phyloP scores from a whole-genome alignment of 2,113 vertebrate species.

The Caranx melampygus region DNA sequence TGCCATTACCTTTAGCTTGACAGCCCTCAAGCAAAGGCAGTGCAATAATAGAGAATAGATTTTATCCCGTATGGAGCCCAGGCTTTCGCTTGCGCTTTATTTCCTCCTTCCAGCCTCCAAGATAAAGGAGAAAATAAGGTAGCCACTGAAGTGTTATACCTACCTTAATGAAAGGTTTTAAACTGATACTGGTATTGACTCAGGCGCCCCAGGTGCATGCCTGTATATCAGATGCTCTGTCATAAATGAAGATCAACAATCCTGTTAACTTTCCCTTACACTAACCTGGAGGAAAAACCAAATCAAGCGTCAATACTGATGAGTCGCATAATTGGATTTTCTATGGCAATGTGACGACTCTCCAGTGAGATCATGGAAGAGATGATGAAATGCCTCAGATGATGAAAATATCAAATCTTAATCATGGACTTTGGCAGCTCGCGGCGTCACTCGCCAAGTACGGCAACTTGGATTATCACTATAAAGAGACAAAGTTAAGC shows the following conservation, averaged over 20 bases:
- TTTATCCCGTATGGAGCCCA: constrained; percentile 78
- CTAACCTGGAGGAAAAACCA: constrained; percentile 53
- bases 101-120: constrained; percentile 74
- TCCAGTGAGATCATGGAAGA: constrained; percentile 8
- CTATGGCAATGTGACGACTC: constrained; percentile 8
- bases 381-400: constrained; percentile 35
- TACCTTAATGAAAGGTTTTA: constrained; percentile 75
- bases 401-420: constrained; percentile 11
- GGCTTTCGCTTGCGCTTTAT: constrained; percentile 76
- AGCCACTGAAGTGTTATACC: constrained; percentile 76
- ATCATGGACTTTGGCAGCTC: constrained; percentile 11
- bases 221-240: constrained; percentile 57
- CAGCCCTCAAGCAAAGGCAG: constrained; percentile 77
- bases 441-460: neutral
- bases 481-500: constrained; percentile 23
- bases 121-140: constrained; percentile 78
- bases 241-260: constrained; percentile 71
- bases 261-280: constrained; percentile 50
- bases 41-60: constrained; percentile 84
- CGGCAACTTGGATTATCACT: neutral
- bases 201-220: constrained; percentile 47
- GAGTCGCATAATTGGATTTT: constrained; percentile 46
- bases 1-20: constrained; percentile 81
- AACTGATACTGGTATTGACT: constrained; percentile 72
- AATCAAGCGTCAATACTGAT: constrained; percentile 35